phyloP scores from a whole-genome alignment of 30 jellyfish, hydroid and myxozoan species.

The Chrysaora quinquecirrha region DNA sequence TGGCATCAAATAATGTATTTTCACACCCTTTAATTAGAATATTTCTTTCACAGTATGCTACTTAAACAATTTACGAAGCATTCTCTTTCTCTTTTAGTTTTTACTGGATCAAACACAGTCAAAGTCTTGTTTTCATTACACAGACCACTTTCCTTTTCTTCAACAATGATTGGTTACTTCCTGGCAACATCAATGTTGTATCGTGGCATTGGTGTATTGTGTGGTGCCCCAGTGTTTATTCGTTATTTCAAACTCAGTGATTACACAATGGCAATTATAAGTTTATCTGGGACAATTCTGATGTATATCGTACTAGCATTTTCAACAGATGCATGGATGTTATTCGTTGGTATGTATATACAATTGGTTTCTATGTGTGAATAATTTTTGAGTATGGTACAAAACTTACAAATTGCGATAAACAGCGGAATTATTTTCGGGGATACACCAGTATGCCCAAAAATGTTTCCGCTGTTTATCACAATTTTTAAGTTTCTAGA shows the following conservation, averaged over 20 bases:
- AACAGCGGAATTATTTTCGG: too few species aligned
- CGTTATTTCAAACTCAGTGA: slow-evolving; percentile 63
- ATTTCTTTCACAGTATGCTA: too few species aligned
- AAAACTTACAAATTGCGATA: too few species aligned
- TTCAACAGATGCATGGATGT: slow-evolving; percentile 73
- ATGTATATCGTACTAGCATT: slow-evolving; percentile 60
- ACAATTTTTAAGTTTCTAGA: too few species aligned
- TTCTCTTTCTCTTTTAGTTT: slow-evolving; percentile 69
- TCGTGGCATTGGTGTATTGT: slow-evolving; percentile 76
- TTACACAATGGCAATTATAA: slow-evolving; percentile 53
- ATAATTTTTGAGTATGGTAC: too few species aligned
- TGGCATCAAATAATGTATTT: too few species aligned
- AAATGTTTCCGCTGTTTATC: too few species aligned
- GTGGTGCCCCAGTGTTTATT: slow-evolving; percentile 65
- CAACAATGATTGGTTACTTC: slow-evolving; percentile 88
- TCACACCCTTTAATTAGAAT: too few species aligned
- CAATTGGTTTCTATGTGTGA: too few species aligned
- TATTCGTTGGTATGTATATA: slow-evolving; percentile 75
- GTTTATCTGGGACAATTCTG: slow-evolving; percentile 45
- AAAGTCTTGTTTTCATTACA: slow-evolving; percentile 68
- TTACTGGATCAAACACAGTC: slow-evolving; percentile 65
- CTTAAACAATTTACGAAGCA: not conserved
- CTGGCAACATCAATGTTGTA: slow-evolving; percentile 51
- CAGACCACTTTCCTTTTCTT: slow-evolving; percentile 81
- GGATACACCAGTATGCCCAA: too few species aligned